These are phyloP conservation scores for Lophochroa leadbeateri DNA, from an alignment of 2,113 vertebrate genomes.

Conservation along the genomic window DNA sequence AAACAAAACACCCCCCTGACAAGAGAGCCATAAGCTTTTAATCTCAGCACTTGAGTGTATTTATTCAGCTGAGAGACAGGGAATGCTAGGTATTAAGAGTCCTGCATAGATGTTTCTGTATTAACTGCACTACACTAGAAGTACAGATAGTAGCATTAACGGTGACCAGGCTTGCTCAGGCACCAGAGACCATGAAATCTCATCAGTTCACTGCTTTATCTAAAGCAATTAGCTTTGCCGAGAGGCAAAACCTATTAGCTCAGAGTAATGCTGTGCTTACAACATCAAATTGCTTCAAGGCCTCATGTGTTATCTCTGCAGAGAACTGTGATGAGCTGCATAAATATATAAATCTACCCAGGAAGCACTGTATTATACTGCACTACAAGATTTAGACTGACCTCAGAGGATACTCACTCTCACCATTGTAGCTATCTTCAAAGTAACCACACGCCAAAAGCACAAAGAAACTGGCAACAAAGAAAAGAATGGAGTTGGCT, in stretches of 20 bases:
- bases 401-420: not conserved
- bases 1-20: not conserved
- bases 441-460: not conserved
- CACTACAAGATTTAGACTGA: not conserved
- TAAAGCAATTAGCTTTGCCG: not conserved
- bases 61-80: not conserved
- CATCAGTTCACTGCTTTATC: not conserved
- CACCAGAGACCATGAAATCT: not conserved
- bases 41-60: not conserved
- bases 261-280: not conserved
- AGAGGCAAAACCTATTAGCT: conserved; percentile 1
- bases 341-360: not conserved
- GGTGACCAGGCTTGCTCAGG: not conserved
- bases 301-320: not conserved
- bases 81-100: not conserved
- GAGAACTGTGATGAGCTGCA: not conserved
- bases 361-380: not conserved
- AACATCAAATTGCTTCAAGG: not conserved
- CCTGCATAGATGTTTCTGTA: not conserved
- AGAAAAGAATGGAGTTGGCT: not conserved
- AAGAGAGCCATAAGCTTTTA: not conserved
- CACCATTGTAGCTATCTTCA: not conserved
- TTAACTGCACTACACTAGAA: not conserved
- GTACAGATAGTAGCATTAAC: not conserved
- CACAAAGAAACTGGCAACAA: not conserved